Evolutionary conservation across 1,140 invertebrate genomes (phyloP).

Genomic region (Akabosia matsudoensis): DNA sequence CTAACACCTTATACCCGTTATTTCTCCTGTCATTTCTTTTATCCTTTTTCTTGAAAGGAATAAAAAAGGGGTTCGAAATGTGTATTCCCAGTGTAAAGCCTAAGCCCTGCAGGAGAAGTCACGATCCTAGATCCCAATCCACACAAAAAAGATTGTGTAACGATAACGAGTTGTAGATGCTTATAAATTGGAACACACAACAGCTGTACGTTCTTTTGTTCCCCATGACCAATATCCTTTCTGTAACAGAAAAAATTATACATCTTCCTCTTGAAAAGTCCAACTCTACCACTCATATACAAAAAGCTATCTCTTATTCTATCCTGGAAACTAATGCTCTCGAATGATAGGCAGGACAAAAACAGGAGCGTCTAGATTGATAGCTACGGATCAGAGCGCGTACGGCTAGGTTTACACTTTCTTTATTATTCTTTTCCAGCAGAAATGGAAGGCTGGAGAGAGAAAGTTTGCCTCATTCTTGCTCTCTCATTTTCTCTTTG

Average conservation of each 20-base stretch:
- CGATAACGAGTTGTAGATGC: conserved; percentile 6
- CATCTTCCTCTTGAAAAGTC: background rate
- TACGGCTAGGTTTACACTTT: background rate
- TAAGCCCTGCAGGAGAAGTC: conserved; percentile 7
- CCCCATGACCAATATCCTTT: background rate
- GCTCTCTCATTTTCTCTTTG: too few species aligned
- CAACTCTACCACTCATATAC: background rate
- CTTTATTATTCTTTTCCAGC: conserved; percentile 8
- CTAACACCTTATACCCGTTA: too few species aligned
- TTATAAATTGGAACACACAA: background rate
- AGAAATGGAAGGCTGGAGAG: background rate
- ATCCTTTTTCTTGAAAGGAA: background rate
- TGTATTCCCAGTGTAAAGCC: background rate
- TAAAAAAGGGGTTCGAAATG: background rate
- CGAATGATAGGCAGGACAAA: background rate
- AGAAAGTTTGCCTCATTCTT: conserved; percentile 8
- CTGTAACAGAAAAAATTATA: too few species aligned
- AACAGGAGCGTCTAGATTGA: background rate
- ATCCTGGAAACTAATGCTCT: background rate
- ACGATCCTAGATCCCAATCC: conserved; percentile 14
- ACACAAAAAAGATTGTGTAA: conserved; percentile 16
- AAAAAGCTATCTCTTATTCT: background rate
- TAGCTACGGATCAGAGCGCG: background rate
- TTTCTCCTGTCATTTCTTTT: background rate
- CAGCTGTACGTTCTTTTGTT: background rate